Base-by-base conservation (phyloP, 2,797 vertebrate species). In the Denticeps clupeoides region DNA sequence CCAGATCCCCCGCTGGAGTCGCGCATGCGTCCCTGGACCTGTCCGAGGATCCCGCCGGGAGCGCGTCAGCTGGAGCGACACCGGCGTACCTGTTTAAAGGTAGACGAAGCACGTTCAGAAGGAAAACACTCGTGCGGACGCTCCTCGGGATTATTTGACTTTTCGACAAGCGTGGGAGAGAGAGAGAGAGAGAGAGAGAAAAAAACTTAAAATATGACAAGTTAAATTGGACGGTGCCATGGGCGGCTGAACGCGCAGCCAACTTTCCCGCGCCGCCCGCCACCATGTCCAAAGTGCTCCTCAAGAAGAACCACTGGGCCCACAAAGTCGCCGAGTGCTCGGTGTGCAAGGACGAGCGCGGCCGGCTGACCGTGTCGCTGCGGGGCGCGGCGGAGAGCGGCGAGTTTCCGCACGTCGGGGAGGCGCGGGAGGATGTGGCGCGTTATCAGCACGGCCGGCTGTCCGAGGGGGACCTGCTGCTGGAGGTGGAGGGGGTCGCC, bases 281-380 rank as follows among this genome's bases (percentile, higher is more conserved):
- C 67, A 73, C 47, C 68, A 91, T 91, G 89, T 83, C 88, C 59
- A 89, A 85, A 74, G 89, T 86, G 45, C 77, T 88, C 45, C 89
- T 88, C 65, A 92, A 79, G 79, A 93, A 88, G 75, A 88, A 84
- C 72, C 90, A 95, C 81, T 93, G 91, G 91, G 84, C 87, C 55
- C 63, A 76, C 60, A 84, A 80, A 70, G 82, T 91, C 50, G 87
- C 78, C 68, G 83, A 86, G 49, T 84, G 87, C 72, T 59, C 81
- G 16, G 51, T 90, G 25, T 49, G 44, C 56, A 77, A 79, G 52
- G 81, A 81, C 64, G 72, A 78, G 48, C 63, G 62, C 22, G 87
- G 85, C 28, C 82, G 82, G 58, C 72, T 90, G 40, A 77, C 77
- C 43, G 71, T 88, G 65, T 66, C 77, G 24, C 67, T 93, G 74